Percentiles rank a stretch among this genome's conserved stretches.
Conservation (phyloP, 2,888 invertebrate genomes). For the Archips xylosteana region DNA sequence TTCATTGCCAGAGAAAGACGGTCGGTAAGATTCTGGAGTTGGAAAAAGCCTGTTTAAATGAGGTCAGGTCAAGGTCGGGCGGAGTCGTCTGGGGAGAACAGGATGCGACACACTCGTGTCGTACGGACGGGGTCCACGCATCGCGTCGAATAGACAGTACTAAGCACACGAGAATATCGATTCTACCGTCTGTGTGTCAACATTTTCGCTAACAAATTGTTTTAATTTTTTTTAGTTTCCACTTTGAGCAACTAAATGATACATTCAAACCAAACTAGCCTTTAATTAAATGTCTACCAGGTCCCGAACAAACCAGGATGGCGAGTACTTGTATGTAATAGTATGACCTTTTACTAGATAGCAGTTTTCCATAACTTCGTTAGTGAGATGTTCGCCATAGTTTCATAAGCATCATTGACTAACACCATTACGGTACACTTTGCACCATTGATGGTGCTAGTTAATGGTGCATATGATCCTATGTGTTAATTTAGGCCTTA, state of each 20-base stretch:
- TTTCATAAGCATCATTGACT: too few relatives aligned
- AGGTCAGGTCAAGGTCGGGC: slow-evolving; percentile 37
- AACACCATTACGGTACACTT: too few relatives aligned
- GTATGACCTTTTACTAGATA: too few relatives aligned
- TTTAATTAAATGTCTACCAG: too few relatives aligned
- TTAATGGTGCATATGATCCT: too few relatives aligned
- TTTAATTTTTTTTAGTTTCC: not conserved
- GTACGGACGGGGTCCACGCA: slow-evolving; percentile 20
- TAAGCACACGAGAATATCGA: slow-evolving; percentile 4
- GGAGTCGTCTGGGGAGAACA: slow-evolving; percentile 14
- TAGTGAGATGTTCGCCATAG: too few relatives aligned
- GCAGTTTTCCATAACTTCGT: too few relatives aligned
- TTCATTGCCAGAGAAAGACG: not conserved
- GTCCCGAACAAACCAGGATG: too few relatives aligned
- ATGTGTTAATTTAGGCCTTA: too few relatives aligned
- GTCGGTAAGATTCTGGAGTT: slow-evolving; percentile 6
- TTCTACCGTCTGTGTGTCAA: not conserved
- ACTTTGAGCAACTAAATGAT: not conserved
- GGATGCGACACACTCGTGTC: slow-evolving; percentile 13
- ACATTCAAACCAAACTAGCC: too few relatives aligned
- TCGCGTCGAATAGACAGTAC: slow-evolving; percentile 4
- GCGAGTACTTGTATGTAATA: too few relatives aligned
- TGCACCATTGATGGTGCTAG: too few relatives aligned
- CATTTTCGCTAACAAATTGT: not conserved
- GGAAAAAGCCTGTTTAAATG: slow-evolving; percentile 24